Evolutionary conservation across 2,113 vertebrate genomes (phyloP).

Genomic region (Tursiops truncatus): DNA sequence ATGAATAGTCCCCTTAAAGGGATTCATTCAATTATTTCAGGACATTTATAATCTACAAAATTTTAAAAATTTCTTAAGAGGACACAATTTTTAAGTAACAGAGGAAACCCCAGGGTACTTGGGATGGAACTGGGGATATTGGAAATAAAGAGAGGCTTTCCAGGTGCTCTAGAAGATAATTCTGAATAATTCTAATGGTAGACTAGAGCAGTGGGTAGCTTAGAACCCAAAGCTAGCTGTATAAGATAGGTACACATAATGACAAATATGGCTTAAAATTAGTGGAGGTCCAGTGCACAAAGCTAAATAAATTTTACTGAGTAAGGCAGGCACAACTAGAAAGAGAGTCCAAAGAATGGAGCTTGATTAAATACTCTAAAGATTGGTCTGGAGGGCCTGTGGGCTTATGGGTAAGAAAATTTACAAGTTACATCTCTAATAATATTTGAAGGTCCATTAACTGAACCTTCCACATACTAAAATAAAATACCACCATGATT

Average conservation of each 20-base stretch:
- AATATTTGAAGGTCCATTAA: background rate
- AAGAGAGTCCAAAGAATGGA: background rate
- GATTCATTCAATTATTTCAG: background rate
- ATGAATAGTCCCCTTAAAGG: background rate
- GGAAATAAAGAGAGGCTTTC: background rate
- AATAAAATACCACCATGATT: background rate
- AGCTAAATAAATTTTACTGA: background rate
- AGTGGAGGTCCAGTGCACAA: background rate
- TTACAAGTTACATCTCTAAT: background rate
- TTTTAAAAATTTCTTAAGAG: background rate
- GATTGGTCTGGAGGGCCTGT: background rate
- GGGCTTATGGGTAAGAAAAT: background rate
- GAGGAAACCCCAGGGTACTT: background rate
- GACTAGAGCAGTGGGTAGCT: background rate
- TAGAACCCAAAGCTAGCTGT: background rate
- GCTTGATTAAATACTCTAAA: background rate
- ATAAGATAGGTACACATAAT: background rate
- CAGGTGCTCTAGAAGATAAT: background rate
- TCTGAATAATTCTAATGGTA: background rate
- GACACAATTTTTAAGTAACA: background rate
- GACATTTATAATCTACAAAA: background rate
- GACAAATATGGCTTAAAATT: background rate
- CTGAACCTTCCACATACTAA: background rate
- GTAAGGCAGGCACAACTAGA: background rate
- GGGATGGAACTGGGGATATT: background rate